Percentiles rank a stretch among this genome's conserved stretches.
phyloP scores from a whole-genome alignment of 2,888 invertebrate genomes.

The Didymodactylos carnosus region DNA sequence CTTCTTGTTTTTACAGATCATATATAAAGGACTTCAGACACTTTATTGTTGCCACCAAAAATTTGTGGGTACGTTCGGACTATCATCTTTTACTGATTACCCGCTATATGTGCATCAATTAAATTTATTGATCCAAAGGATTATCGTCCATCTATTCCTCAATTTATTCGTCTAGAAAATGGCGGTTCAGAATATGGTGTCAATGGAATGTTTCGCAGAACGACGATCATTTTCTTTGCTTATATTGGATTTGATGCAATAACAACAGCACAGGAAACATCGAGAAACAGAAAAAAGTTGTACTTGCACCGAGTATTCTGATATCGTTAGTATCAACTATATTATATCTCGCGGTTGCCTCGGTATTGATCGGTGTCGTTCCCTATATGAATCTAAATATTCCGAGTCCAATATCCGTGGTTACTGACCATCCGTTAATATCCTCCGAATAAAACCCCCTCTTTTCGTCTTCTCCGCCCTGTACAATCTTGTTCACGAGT shows the following conservation, averaged over 20 bases:
- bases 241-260: not conserved
- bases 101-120: not conserved
- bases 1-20: not conserved
- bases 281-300: not conserved
- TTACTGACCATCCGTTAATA: too few species aligned
- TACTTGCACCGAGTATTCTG: not conserved
- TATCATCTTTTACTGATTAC: too few species aligned
- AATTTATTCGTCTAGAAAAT: too few species aligned
- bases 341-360: not conserved
- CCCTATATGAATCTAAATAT: too few species aligned
- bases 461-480: too few species aligned
- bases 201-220: not conserved
- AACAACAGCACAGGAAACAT: not conserved
- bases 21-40: too few species aligned
- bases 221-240: not conserved
- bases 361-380: not conserved
- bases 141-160: not conserved
- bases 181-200: not conserved
- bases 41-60: too few species aligned
- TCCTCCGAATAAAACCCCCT: too few species aligned
- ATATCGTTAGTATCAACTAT: not conserved
- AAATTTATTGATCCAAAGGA: not conserved
- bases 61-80: too few species aligned
- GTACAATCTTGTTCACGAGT: too few species aligned
- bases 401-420: too few species aligned